A percentile compares a stretch with the other conserved stretches of the same genome.
Evolutionary conservation across 2,113 vertebrate species (phyloP).

Genomic region (Pseudorasbora parva): DNA sequence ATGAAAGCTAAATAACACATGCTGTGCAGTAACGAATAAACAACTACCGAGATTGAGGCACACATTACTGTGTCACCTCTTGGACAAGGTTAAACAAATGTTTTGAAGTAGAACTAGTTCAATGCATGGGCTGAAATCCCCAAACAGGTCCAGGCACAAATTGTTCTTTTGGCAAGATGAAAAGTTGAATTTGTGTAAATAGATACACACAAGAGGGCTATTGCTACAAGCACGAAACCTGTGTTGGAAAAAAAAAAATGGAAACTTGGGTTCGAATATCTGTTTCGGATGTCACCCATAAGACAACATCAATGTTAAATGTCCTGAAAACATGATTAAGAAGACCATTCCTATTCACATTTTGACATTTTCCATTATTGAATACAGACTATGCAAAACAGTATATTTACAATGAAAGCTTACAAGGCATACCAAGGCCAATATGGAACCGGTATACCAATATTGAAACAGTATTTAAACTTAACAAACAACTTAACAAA

Average conservation of each 20-base stretch:
- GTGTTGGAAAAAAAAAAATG: not conserved
- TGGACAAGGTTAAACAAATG: not conserved
- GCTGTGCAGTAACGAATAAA: constrained; percentile 21
- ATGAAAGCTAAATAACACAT: constrained; percentile 60
- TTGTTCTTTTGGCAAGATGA: constrained; percentile 50
- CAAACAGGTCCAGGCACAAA: constrained; percentile 38
- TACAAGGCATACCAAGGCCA: not conserved
- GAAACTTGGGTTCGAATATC: not conserved
- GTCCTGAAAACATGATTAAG: no score
- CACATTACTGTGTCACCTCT: constrained; percentile 18
- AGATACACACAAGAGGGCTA: constrained; percentile 59
- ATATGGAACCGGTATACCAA: no score
- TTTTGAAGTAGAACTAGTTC: constrained; percentile 15
- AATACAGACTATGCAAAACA: not conserved
- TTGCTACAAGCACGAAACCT: not conserved
- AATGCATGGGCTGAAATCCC: constrained; percentile 21
- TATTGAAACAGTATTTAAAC: no score
- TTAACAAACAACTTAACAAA: no score
- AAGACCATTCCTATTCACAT: no score
- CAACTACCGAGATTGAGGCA: not conserved
- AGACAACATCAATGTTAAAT: not conserved
- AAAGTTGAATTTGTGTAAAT: constrained; percentile 59
- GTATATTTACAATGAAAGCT: not conserved
- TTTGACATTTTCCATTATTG: not conserved
- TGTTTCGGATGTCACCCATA: not conserved